Evolutionary conservation across 1,140 invertebrate species (phyloP).

Genomic region (Lepidurus couesii): DNA sequence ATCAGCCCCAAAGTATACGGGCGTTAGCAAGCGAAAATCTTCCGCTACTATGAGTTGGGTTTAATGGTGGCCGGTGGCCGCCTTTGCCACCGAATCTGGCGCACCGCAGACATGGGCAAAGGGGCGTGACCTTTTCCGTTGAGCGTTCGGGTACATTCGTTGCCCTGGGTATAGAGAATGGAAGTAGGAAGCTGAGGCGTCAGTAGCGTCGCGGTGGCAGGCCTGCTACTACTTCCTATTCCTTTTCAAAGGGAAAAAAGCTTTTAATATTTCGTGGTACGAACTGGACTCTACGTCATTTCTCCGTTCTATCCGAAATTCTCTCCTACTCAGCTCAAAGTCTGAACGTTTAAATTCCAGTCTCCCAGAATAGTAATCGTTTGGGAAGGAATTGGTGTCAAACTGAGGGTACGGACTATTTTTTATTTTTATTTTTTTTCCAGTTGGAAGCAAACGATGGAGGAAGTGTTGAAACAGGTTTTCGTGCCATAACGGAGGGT

Average conservation of each 20-base stretch:
- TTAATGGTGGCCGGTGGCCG: constrained; percentile 5
- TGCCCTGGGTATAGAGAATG: background rate
- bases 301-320: background rate
- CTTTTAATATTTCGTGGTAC: background rate
- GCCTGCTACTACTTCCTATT: constrained; percentile 1
- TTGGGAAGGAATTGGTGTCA: background rate
- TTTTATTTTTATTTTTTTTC: no score
- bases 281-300: background rate
- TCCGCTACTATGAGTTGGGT: background rate
- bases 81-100: background rate
- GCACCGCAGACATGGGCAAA: constrained; percentile 8
- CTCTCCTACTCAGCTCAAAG: background rate
- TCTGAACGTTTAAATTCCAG: background rate
- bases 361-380: background rate
- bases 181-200: constrained; percentile 13
- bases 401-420: background rate
- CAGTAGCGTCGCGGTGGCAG: background rate
- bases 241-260: background rate
- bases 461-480: constrained; percentile 22
- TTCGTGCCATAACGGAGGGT: constrained; percentile 10
- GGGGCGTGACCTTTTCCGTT: background rate
- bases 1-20: background rate
- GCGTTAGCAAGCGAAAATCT: background rate
- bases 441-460: background rate
- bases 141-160: background rate